Evolutionary conservation across 2,797 vertebrate genomes (phyloP), one percentile per base, ranked within the genome.

Genomic region (Micrastur ruficollis): DNA sequence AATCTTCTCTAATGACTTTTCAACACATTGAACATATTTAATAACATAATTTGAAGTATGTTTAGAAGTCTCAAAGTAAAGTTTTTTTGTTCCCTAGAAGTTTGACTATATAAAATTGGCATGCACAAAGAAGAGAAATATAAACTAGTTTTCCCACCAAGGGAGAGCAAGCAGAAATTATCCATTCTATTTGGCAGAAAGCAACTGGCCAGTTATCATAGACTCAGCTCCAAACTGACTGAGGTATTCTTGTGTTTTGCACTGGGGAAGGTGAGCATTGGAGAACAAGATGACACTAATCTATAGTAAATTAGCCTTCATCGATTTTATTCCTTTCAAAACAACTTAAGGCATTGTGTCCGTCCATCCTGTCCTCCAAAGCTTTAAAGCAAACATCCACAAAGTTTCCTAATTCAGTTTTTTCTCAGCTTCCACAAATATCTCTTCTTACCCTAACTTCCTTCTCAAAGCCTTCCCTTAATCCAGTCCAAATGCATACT

Each of bases 81-180:
- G 10, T 26, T 19, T n/a, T n/a, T 19, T 56, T 34, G 2, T 63
- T 81, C 17, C 16, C 12, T 29, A 22, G 14, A 80, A 47, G 19
- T 76, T 89, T 84, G 62, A 65, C 86, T 92, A 85, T 20, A 72
- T 62, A 79, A 81, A 92, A 82, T 3, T 25, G 11, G 12, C 34
- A 50, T 32, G 25, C 11, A 59, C 46, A 84, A 92, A 84, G 56
- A 90, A 66, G 34, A 81, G 29, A 88, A 94, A 84, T 19, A 26
- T 80, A 87, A 95, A 58, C 71, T 67, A 58, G 52, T 55, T 92
- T 84, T 93, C 73, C 91, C 78, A 75, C 70, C 86, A 76, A 85
- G 58, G 53, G 44, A 95, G 40, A 88, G 6, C 36, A 38, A 74
- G 5, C 26, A 95, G n/a, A 63, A 89, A 89, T 32, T 46, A 81